A percentile compares a stretch with the other conserved stretches of the same genome.
These are phyloP conservation scores for Philypnodon macrostomus DNA, from an alignment of 2,797 vertebrate species.

Conservation along the genomic window DNA sequence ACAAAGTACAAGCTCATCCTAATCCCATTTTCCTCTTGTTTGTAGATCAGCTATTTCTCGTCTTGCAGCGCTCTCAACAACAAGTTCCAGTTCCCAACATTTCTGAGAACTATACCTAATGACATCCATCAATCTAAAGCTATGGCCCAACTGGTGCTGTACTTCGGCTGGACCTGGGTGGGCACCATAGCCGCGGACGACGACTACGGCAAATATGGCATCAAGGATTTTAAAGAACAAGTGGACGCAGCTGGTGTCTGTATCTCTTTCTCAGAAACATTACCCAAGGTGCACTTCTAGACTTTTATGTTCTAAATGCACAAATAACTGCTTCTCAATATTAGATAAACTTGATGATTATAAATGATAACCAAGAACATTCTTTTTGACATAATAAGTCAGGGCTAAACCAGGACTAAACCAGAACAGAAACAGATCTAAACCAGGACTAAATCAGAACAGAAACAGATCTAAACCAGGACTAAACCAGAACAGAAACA, in stretches of 20 bases:
- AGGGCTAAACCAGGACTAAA: no score
- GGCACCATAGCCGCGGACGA: conserved; percentile 82
- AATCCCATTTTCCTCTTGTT: not conserved
- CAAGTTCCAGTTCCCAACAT: conserved; percentile 87
- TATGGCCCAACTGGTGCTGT: conserved; percentile 80
- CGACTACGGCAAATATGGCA: conserved; percentile 86
- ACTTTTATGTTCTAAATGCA: not conserved
- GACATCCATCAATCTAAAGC: conserved; percentile 78
- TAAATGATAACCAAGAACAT: no score
- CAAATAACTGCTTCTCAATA: not conserved
- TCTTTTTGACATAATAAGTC: no score
- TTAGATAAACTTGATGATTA: no score
- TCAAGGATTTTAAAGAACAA: conserved; percentile 83
- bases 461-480: no score
- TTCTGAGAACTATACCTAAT: conserved; percentile 79
- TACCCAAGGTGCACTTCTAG: conserved; percentile 74
- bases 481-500: no score
- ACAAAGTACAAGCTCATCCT: no score
- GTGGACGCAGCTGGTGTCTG: conserved; percentile 81
- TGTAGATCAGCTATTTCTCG: conserved; percentile 83
- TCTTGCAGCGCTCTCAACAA: conserved; percentile 81
- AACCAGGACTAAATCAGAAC: no score
- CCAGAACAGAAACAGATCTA: no score
- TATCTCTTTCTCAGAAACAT: conserved; percentile 83
- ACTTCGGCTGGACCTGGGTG: conserved; percentile 88